A percentile compares a stretch with the other conserved stretches of the same genome.
These are phyloP conservation scores for Leptogaster cylindrica DNA, from an alignment of 2,888 invertebrate genomes.

Conservation along the genomic window DNA sequence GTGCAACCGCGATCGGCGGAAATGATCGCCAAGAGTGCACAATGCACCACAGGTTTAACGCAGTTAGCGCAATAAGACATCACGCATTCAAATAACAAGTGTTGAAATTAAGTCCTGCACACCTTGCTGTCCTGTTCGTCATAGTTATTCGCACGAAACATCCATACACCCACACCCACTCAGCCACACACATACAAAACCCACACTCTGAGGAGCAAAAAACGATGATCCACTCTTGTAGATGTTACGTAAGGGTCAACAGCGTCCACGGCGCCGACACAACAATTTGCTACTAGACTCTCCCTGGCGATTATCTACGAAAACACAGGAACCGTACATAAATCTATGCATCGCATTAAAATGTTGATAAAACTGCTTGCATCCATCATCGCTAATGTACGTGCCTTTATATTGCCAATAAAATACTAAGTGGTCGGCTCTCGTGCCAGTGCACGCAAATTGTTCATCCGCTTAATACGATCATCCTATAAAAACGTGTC, in stretches of 20 bases:
- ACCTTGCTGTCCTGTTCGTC: not conserved
- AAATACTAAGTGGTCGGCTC: conserved; percentile 5
- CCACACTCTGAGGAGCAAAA: not conserved
- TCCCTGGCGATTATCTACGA: conserved; percentile 5
- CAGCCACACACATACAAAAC: conserved; percentile 7
- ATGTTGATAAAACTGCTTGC: conserved; percentile 8
- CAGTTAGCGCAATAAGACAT: not conserved
- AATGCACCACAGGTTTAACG: no score
- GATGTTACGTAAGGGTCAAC: conserved; percentile 21
- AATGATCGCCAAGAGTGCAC: no score
- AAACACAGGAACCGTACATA: not conserved
- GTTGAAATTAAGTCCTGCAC: conserved; percentile 22
- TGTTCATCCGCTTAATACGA: conserved; percentile 28
- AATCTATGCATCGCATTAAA: conserved; percentile 8
- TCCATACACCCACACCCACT: not conserved
- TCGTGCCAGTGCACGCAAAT: conserved; percentile 28
- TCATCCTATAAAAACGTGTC: conserved; percentile 35
- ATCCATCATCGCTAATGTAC: conserved; percentile 26
- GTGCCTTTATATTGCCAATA: conserved; percentile 24
- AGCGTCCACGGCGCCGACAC: conserved; percentile 24
- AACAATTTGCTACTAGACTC: not conserved
- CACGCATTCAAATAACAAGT: not conserved
- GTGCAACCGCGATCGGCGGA: no score
- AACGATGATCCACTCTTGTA: conserved; percentile 5
- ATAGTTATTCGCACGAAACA: not conserved